Conservation (phyloP, 1,140 invertebrate species). For the Brachystomella parvula region DNA sequence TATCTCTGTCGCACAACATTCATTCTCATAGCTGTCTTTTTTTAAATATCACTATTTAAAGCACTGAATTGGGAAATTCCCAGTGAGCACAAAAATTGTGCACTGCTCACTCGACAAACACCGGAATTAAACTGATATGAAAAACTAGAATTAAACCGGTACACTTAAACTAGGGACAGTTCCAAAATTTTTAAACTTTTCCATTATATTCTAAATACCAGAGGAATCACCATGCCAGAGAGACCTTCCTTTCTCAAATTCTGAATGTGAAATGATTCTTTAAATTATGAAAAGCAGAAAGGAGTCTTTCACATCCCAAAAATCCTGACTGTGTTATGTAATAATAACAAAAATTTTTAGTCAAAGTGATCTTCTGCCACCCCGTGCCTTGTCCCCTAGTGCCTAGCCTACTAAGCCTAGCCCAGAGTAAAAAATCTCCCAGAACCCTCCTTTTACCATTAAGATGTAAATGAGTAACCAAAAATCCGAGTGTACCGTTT, state of each 20-base stretch:
- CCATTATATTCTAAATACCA: too few relatives aligned
- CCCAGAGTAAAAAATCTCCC: not conserved
- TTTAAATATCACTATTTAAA: too few relatives aligned
- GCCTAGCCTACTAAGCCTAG: not conserved
- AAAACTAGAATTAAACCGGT: not conserved
- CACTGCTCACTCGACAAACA: too few relatives aligned
- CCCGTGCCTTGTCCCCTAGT: constrained; percentile 3
- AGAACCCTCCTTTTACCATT: constrained; percentile 32
- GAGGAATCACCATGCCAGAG: not conserved
- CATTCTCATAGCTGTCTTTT: too few relatives aligned
- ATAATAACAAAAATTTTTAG: too few relatives aligned
- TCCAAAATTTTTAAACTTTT: not conserved
- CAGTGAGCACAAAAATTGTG: too few relatives aligned
- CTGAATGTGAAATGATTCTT: not conserved
- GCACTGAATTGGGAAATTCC: too few relatives aligned
- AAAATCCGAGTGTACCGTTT: not conserved
- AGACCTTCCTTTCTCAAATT: not conserved
- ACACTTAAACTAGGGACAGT: not conserved
- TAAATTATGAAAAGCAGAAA: not conserved
- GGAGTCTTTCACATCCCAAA: too few relatives aligned
- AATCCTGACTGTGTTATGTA: too few relatives aligned
- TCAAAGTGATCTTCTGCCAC: too few relatives aligned
- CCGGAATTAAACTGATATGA: not conserved
- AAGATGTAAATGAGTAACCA: constrained; percentile 34
- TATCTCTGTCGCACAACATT: constrained; percentile 28